Conservation (phyloP, 2,113 vertebrate species). For the Danionella cerebrum region DNA sequence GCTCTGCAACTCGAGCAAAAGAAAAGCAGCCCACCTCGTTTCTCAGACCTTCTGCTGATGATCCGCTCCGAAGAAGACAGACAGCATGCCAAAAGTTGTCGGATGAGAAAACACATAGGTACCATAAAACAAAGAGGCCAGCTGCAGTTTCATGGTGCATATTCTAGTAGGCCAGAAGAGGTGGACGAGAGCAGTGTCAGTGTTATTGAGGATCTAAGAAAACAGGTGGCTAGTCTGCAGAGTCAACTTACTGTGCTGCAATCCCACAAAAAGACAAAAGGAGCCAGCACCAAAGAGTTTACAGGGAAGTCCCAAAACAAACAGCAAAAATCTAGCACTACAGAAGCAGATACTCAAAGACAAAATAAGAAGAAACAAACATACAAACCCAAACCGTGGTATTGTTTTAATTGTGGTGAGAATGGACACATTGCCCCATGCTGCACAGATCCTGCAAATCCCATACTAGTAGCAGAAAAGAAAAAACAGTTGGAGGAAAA, state of each 20-base stretch:
- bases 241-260: slow-evolving; percentile 21
- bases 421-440: too few species aligned
- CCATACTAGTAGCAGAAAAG: background rate
- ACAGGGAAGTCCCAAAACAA: background rate
- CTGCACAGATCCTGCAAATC: background rate
- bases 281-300: too few species aligned
- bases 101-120: background rate
- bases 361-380: too few species aligned
- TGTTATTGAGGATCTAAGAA: background rate
- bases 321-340: too few species aligned
- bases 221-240: background rate
- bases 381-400: background rate
- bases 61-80: background rate
- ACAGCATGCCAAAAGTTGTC: background rate
- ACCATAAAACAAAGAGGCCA: background rate
- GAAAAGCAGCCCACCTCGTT: background rate
- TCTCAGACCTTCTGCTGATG: background rate
- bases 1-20: background rate
- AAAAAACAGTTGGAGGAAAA: background rate
- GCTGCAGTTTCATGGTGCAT: background rate
- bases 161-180: too few species aligned
- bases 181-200: too few species aligned
- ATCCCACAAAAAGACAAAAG: slow-evolving; percentile 6
- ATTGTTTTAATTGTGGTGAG: background rate
- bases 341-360: too few species aligned